A percentile compares a stretch with the other conserved stretches of the same genome.
Evolutionary conservation across 2,113 vertebrate genomes (phyloP).

Genomic region (Bubo bubo): DNA sequence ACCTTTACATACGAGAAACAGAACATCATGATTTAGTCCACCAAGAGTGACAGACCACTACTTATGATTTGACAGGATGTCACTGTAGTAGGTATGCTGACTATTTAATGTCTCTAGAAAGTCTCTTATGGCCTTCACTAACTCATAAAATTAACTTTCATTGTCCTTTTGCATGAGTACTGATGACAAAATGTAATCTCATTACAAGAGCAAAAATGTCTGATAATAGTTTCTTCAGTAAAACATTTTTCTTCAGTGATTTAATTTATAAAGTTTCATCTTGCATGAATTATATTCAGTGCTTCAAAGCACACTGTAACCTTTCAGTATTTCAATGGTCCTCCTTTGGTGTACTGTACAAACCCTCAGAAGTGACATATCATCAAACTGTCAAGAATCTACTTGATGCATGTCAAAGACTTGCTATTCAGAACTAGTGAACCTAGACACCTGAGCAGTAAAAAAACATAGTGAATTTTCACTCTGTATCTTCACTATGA

Average conservation of each 20-base stretch:
- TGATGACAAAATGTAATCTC: slow-evolving; percentile 7
- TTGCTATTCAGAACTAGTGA: background rate
- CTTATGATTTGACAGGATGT: slow-evolving; percentile 18
- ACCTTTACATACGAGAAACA: background rate
- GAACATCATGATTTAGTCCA: slow-evolving; percentile 22
- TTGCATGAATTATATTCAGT: background rate
- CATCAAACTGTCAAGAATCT: background rate
- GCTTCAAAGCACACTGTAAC: background rate
- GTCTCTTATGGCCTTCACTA: background rate
- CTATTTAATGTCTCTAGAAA: slow-evolving; percentile 44
- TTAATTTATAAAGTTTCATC: slow-evolving; percentile 4
- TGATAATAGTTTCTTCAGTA: background rate
- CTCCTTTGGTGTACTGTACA: background rate
- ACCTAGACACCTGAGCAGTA: slow-evolving; percentile 1
- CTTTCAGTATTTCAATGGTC: background rate
- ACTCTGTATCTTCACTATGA: background rate
- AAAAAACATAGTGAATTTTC: background rate
- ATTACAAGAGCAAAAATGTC: slow-evolving; percentile 1
- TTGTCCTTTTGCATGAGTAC: background rate
- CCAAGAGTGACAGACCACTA: background rate
- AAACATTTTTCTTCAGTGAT: slow-evolving; percentile 33
- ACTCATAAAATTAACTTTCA: slow-evolving; percentile 29
- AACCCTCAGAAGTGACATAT: background rate
- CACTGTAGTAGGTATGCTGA: slow-evolving; percentile 25
- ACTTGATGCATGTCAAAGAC: slow-evolving; percentile 16